Evolutionary conservation across 2,797 vertebrate species (phyloP), one percentile per base, ranked within the genome.

Genomic region (Spatula versicolor): DNA sequence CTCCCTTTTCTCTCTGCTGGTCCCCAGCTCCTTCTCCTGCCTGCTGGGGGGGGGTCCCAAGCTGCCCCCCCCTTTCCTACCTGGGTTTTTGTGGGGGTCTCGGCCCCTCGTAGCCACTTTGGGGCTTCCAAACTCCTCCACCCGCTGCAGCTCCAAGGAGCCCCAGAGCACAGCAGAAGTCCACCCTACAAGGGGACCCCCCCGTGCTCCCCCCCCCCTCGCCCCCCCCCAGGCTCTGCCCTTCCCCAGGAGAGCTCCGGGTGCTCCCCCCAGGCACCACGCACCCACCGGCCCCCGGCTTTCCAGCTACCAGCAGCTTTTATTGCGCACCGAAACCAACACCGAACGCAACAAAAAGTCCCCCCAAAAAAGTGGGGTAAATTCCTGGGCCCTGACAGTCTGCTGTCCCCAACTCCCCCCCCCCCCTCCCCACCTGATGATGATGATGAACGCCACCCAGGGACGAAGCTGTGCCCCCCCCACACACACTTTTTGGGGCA

Each of bases 301-400:
- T 63, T 71, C 68, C 92, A 90, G 90, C 92, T 78, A 52, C 79
- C 92, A 93, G 93, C 92, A 88, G 88, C 86, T 92, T 95, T 95
- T 76, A 93, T 96, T 94, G 84, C 23, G 20, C 68, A 85, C 46
- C 63, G 21, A 33, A 68, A 64, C 20, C 2, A 74, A 48, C 73
- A 80, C 3, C 35, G 23, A 90, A 39, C 1, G 54, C 10, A 45
- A 23, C 86, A 25, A 30, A 26, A 19, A 41, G 67, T 31, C 23
- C 59, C 41, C 41, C 41, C 41, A 17, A 41, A 41, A 43, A 43
- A 43, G 3, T 67, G 35, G 59, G 62, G 39, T 13, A 14, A 43
- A 33, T 35, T 59, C 72, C 83, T 8, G 67, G 58, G 60, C 45
- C 83, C 11, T 0, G 1, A 35, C 0, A 0, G 21, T 13, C 46